These are phyloP conservation scores for Beroe ovata DNA, from an alignment of 37 sponge, comb jelly and placozoan genomes.

Conservation along the genomic window DNA sequence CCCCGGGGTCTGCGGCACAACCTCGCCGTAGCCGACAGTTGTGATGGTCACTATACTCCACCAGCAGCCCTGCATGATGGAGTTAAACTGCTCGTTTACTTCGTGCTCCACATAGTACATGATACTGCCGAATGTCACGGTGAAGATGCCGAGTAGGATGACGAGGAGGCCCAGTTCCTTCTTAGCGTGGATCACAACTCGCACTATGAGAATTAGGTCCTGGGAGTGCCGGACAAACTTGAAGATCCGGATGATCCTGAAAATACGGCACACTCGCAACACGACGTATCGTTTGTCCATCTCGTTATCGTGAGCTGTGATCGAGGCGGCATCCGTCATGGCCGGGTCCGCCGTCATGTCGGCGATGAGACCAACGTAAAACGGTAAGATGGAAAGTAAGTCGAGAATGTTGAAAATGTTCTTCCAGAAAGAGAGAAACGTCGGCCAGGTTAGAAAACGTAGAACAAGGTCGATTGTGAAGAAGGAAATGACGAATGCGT, in stretches of 20 bases:
- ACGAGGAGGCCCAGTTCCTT: conserved; percentile 61
- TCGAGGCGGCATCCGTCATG: background rate
- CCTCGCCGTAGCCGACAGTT: conserved; percentile 52
- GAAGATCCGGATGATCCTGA: conserved; percentile 60
- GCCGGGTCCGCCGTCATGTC: conserved; percentile 4
- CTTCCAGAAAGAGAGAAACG: conserved; percentile 60
- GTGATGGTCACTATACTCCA: conserved; percentile 67
- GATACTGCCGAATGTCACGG: conserved; percentile 52
- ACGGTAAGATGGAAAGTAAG: conserved; percentile 32
- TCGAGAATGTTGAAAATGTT: conserved; percentile 62
- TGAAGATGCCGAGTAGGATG: conserved; percentile 60
- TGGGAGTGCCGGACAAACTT: conserved; percentile 66
- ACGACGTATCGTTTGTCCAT: conserved; percentile 52
- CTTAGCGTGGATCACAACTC: conserved; percentile 63
- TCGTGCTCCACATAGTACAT: conserved; percentile 65
- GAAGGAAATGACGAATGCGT: conserved; percentile 55
- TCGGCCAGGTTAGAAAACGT: conserved; percentile 30
- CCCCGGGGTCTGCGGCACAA: conserved; percentile 48
- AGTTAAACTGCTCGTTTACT: conserved; percentile 19
- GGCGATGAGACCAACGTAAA: conserved; percentile 60
- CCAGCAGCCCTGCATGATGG: conserved; percentile 67
- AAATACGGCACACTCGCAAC: conserved; percentile 48
- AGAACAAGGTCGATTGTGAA: conserved; percentile 33
- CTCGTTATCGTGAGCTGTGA: background rate
- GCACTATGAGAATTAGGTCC: conserved; percentile 60